phyloP scores from a whole-genome alignment of 35 echinoderm and acorn worm genomes.

The Lytechinus pictus region DNA sequence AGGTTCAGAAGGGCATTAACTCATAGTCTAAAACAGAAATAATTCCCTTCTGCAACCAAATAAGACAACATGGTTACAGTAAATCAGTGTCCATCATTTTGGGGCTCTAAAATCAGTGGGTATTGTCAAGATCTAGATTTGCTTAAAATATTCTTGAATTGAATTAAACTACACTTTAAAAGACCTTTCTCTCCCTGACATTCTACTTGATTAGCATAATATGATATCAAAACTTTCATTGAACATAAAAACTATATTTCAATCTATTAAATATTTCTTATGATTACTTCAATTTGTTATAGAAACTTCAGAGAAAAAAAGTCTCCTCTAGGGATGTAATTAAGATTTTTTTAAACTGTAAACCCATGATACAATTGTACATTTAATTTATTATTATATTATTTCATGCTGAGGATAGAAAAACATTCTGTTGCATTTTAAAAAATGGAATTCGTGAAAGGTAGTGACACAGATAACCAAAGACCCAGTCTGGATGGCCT shows the following conservation, averaged over 20 bases:
- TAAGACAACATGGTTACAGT: background rate
- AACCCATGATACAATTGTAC: too few species aligned
- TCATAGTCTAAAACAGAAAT: too few species aligned
- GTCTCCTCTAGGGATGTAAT: too few species aligned
- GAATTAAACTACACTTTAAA: background rate
- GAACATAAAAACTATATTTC: background rate
- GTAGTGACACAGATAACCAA: background rate
- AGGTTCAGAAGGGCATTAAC: too few species aligned
- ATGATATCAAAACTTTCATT: background rate
- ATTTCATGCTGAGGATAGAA: too few species aligned
- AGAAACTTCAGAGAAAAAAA: background rate
- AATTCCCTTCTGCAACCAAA: too few species aligned
- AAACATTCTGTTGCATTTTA: too few species aligned
- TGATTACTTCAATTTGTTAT: background rate
- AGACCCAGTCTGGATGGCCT: background rate
- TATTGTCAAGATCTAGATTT: background rate
- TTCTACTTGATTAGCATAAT: background rate
- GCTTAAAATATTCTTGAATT: background rate
- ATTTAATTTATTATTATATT: too few species aligned
- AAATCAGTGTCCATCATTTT: background rate
- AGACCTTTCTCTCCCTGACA: background rate
- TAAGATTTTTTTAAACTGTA: too few species aligned
- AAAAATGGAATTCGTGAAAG: background rate
- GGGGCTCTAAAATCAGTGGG: background rate
- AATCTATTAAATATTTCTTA: background rate